Evolutionary conservation across 2,797 vertebrate species (phyloP), one percentile per base, ranked within the genome.

Genomic region (Tarsius wallacei): DNA sequence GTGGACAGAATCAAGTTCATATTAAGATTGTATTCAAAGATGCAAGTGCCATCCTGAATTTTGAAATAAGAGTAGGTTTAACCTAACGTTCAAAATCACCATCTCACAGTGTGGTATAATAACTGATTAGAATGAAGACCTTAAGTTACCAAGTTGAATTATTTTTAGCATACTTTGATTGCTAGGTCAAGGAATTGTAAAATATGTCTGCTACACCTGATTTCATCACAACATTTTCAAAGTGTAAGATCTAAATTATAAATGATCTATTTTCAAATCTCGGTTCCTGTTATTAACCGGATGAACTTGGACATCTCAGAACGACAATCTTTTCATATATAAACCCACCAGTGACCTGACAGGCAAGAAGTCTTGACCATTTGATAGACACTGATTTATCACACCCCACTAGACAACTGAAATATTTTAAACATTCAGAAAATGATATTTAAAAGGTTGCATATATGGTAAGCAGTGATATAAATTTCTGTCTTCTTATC

Each of bases 51-150:
- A 83, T 95, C 22, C 87, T 94, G 74, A 93, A 93, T 87, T 94
- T 93, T 96, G 86, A 96, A 89, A 97, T 95, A 95, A 96, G 96
- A 92, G 57, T 86, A 91, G 24, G 87, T 71, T 97, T 96, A 85
- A 5, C n/a, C 57, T 97, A 94, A 74, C 88, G 63, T 83, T 96
- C 12, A 36, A 95, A 96, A 87, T 93, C 87, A 96, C 85, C 6
- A 47, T 74, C 73, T 94, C 87, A 86, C 77, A 86, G 31, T 80
- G 86, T 73, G 63, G 7, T 71, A 14, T 9, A 80, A 71, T 97
- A 74, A 86, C 28, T 88, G n/a, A 94, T 95, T 93, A 86, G 59
- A 89, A 93, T 86, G 63, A 96, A 51, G 36, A 93, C 26, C 15
- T 91, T 89, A 85, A 42, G 90, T 94, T 85, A 89, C 59, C 51